Evolutionary conservation across 2,797 vertebrate species (phyloP), one percentile per base, ranked within the genome.

Genomic region (Sarcoramphus papa): DNA sequence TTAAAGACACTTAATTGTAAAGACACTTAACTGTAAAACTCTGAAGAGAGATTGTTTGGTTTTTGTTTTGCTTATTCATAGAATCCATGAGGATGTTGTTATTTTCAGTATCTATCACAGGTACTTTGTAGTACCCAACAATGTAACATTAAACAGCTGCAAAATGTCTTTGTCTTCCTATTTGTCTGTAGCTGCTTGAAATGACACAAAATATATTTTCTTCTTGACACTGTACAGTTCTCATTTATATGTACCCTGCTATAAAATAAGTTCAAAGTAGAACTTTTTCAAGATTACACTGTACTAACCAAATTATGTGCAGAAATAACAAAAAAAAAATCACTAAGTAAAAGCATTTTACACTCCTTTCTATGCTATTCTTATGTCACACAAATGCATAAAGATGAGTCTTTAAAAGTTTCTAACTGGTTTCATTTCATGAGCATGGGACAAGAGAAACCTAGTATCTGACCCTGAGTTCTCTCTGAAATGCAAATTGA

Each of bases 391-490:
- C 6, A 57, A 59, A 67, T 48, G 22, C 0, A 0, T 45, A 30
- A 91, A 78, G 19, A 68, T 4, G 3, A 18, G 50, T 53, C 57
- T 60, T 80, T 3, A 8, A 20, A 72, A 75, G 31, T 45, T 83
- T 78, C 25, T 41, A 64, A 62, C 14, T 50, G 5, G 7, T 45
- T 92, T 75, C 68, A 20, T 62, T 37, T 67, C 33, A n/a, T 28
- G 6, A 84, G 3, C 20, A 53, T 10, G 10, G 3, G 19, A 56
- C 31, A 92, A 62, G 20, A 78, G 21, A 85, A 85, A 48, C 5
- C 30, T 27, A 47, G 3, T 53, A 22, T 37, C 43, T 83, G 56
- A 40, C 33, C 14, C 3, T 0, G 0, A 62, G 6, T 33, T 65
- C n/a, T n/a, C 22, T 50, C 67, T 59, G 23, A 90, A 86, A 88